These are phyloP conservation scores for Podarcis muralis DNA, from an alignment of 2,113 vertebrate genomes.

Conservation along the genomic window DNA sequence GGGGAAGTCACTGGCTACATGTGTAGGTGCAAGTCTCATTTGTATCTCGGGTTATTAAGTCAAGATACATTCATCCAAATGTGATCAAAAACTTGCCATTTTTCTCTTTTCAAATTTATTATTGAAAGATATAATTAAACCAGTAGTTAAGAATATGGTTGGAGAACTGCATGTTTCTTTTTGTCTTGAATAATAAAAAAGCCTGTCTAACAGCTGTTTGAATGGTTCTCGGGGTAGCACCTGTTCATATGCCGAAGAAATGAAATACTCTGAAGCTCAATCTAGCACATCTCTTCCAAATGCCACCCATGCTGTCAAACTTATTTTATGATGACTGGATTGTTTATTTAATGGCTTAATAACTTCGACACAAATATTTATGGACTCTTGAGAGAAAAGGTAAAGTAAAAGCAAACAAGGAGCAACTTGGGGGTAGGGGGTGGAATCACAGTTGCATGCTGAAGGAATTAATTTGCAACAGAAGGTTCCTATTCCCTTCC, in stretches of 20 bases:
- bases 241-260: background rate
- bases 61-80: too few relatives aligned
- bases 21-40: too few relatives aligned
- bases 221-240: background rate
- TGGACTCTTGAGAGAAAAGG: background rate
- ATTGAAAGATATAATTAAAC: background rate
- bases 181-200: background rate
- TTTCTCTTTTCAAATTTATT: background rate
- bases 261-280: background rate
- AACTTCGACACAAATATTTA: background rate
- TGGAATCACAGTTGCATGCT: background rate
- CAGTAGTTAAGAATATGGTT: background rate
- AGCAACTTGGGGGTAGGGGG: background rate
- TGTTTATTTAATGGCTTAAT: background rate
- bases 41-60: too few relatives aligned
- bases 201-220: background rate
- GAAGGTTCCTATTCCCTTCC: background rate
- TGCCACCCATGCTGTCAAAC: background rate
- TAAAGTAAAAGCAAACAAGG: background rate
- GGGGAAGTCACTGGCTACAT: background rate
- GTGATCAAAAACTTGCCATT: too few relatives aligned
- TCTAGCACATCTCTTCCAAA: background rate
- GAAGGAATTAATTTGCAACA: background rate
- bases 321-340: slow-evolving; percentile 6
- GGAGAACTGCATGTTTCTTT: background rate